Conservation (phyloP, 2,113 vertebrate genomes). For the Brachyistius frenatus region DNA sequence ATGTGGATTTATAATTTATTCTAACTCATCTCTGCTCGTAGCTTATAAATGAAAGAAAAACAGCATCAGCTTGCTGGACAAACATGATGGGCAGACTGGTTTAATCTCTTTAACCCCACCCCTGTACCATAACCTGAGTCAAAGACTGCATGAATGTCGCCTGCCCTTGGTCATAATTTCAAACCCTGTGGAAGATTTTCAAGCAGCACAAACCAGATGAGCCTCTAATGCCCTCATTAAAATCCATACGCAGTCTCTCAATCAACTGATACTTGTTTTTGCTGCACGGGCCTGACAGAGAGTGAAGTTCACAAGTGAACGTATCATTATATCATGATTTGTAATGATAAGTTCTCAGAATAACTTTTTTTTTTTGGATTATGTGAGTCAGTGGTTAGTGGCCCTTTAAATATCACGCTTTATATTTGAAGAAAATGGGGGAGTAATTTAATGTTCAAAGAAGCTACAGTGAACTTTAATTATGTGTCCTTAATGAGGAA, state of each 20-base stretch:
- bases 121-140: background rate
- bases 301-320: constrained; percentile 77
- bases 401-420: constrained; percentile 82
- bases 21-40: background rate
- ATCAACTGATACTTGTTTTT: constrained; percentile 71
- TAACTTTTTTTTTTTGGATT: constrained; percentile 80
- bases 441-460: constrained; percentile 85
- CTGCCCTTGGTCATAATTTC: constrained; percentile 44
- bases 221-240: constrained; percentile 75
- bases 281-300: constrained; percentile 59
- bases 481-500: constrained; percentile 82
- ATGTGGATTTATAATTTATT: constrained; percentile 18
- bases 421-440: constrained; percentile 82
- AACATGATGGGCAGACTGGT: background rate
- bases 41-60: constrained; percentile 15
- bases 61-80: background rate
- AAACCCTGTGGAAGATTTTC: constrained; percentile 42
- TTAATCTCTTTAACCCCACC: constrained; percentile 3
- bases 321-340: constrained; percentile 80
- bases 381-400: constrained; percentile 81
- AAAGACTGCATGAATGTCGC: constrained; percentile 35
- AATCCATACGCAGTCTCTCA: constrained; percentile 68
- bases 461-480: constrained; percentile 85
- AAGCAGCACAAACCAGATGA: constrained; percentile 57
- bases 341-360: constrained; percentile 83